Evolutionary conservation across 2,888 invertebrate species (phyloP).

Genomic region (Stenodema calcarata): DNA sequence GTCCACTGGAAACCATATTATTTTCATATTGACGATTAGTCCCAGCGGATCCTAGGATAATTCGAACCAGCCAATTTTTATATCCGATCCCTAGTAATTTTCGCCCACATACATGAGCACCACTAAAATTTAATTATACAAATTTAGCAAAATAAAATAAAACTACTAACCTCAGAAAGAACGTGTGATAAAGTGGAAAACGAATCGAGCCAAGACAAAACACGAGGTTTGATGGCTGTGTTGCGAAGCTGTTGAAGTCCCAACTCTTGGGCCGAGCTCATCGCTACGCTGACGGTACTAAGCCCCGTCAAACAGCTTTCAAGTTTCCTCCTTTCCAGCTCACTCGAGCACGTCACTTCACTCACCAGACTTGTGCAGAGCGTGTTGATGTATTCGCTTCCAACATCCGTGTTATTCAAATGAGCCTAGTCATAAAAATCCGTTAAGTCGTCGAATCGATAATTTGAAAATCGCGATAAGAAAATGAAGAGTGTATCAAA

Average conservation of each 20-base stretch:
- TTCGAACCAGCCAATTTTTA: too few relatives aligned
- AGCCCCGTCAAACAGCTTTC: constrained; percentile 74
- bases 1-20: too few relatives aligned
- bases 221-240: constrained; percentile 81
- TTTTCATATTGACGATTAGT: too few relatives aligned
- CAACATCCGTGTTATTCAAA: constrained; percentile 88
- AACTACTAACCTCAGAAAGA: constrained; percentile 72
- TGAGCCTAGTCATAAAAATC: constrained; percentile 51
- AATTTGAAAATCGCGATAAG: too few relatives aligned
- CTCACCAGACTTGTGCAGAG: constrained; percentile 78
- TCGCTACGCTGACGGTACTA: constrained; percentile 66
- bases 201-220: constrained; percentile 83
- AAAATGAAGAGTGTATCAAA: too few relatives aligned
- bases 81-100: too few relatives aligned
- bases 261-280: constrained; percentile 75
- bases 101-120: too few relatives aligned
- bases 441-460: too few relatives aligned
- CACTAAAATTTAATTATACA: too few relatives aligned
- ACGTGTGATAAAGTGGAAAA: constrained; percentile 80
- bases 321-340: constrained; percentile 72
- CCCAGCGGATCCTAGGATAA: too few relatives aligned
- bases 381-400: constrained; percentile 88
- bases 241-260: constrained; percentile 80
- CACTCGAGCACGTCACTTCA: constrained; percentile 71
- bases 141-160: too few relatives aligned